These are phyloP conservation scores for Apodemus sylvaticus DNA, from an alignment of 2,113 vertebrate genomes.

Conservation along the genomic window DNA sequence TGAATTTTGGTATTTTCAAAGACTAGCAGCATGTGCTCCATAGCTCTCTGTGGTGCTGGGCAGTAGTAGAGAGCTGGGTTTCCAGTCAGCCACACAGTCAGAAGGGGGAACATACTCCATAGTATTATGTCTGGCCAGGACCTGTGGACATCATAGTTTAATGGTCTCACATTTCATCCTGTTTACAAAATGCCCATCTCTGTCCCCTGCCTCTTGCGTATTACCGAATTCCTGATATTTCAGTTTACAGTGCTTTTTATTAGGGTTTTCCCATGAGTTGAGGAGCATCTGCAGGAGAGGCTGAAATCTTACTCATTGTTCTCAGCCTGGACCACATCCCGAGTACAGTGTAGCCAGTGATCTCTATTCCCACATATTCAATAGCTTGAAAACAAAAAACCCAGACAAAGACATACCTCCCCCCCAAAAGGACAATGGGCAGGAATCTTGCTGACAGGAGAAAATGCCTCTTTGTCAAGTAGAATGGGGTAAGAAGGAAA, in stretches of 20 bases:
- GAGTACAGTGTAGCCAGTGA: background rate
- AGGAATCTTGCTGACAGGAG: background rate
- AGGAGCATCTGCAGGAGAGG: background rate
- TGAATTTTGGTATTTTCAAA: background rate
- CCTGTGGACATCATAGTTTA: background rate
- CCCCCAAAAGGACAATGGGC: background rate
- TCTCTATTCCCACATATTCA: background rate
- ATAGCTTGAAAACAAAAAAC: background rate
- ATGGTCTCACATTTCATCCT: background rate
- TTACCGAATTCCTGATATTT: background rate
- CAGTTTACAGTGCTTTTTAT: background rate
- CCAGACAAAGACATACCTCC: background rate
- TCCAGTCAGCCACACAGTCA: background rate
- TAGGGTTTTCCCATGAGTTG: background rate
- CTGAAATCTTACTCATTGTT: background rate
- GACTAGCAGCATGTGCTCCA: background rate
- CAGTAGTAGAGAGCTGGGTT: background rate
- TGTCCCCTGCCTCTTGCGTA: background rate
- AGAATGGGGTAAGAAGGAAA: background rate
- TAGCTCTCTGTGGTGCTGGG: background rate
- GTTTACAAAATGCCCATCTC: background rate
- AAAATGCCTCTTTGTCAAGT: background rate
- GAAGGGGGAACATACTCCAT: background rate
- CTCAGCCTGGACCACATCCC: background rate
- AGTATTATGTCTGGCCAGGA: background rate